These are phyloP conservation scores for Psococerastis gibbosa DNA, from an alignment of 2,888 invertebrate species.

Conservation along the genomic window DNA sequence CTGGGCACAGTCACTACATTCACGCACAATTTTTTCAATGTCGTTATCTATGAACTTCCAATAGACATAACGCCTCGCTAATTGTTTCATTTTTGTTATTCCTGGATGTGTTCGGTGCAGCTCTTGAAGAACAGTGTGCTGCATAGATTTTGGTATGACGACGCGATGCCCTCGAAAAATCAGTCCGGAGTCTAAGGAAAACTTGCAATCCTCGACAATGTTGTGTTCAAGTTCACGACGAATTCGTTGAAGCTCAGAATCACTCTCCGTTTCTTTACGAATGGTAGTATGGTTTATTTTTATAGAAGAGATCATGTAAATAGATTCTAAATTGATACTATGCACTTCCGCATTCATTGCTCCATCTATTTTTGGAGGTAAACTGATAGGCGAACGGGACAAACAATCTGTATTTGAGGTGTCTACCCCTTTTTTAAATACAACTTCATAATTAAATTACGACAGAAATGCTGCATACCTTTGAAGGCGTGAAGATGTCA, in stretches of 20 bases:
- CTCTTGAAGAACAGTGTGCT: constrained; percentile 17
- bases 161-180: constrained; percentile 14
- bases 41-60: constrained; percentile 19
- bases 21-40: constrained; percentile 17
- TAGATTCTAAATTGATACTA: too few relatives aligned
- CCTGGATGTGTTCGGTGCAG: constrained; percentile 19
- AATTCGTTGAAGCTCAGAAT: not conserved
- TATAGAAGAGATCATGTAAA: not conserved
- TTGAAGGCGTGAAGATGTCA: constrained; percentile 11
- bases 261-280: not conserved
- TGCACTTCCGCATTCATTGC: not conserved
- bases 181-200: not conserved
- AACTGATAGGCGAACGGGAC: constrained; percentile 10
- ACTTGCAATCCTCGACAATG: not conserved
- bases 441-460: constrained; percentile 15
- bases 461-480: constrained; percentile 14
- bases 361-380: not conserved
- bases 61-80: too few relatives aligned
- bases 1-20: constrained; percentile 18
- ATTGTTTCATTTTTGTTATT: too few relatives aligned
- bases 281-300: not conserved
- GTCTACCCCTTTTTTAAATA: too few relatives aligned
- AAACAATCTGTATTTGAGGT: constrained; percentile 15
- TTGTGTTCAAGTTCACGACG: not conserved
- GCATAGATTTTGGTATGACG: constrained; percentile 14